Base-by-base conservation (phyloP, 2,113 vertebrate genomes). In the Chloroceryle aenea region DNA sequence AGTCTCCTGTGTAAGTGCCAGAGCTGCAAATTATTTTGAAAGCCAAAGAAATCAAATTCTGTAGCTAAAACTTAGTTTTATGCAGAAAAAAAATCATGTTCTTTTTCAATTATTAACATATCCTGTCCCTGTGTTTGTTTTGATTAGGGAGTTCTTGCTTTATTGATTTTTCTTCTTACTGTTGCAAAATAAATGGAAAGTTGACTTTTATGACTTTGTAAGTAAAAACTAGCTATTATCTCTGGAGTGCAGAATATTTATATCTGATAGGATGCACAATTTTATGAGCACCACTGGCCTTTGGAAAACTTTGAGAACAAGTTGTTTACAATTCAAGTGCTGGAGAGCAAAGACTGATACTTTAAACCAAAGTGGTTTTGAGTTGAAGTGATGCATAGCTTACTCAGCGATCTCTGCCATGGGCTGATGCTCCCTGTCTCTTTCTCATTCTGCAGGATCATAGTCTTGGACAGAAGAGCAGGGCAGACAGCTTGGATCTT, bases 41-140 rank as follows among this genome's bases (percentile, higher is more conserved):
- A 87, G 53, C 29, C 34, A 88, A 75, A 58, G 10, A 95, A 86
- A 93, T 53, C 3, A 69, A 87, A 83, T 80, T 68, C 55, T 56
- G 25, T n/a, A 64, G 30, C 22, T 79, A 78, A 82, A 82, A 74
- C 9, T 26, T 77, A 73, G 45, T 21, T 67, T n/a, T 23, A 55
- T 47, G 42, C 14, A 80, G 34, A 69, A 26, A 48, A 23, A 48
- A 10, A n/a, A 10, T 0, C 4, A 59, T 9, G 12, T 38, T 25
- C 29, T 47, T 61, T 71, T 85, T 27, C 18, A 6, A 15, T 74
- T 77, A 42, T 42, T 66, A 71, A 66, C 3, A 27, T 58, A 71
- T 19, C 45, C 14, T 50, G 53, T 63, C 3, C 38, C 52, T 1
- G 0, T 52, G 36, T 48, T 82, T 61, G 7, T 79, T 85, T 81